These are phyloP conservation scores for Hippocampus barbouri DNA, from an alignment of 2,113 vertebrate species.

Conservation along the genomic window DNA sequence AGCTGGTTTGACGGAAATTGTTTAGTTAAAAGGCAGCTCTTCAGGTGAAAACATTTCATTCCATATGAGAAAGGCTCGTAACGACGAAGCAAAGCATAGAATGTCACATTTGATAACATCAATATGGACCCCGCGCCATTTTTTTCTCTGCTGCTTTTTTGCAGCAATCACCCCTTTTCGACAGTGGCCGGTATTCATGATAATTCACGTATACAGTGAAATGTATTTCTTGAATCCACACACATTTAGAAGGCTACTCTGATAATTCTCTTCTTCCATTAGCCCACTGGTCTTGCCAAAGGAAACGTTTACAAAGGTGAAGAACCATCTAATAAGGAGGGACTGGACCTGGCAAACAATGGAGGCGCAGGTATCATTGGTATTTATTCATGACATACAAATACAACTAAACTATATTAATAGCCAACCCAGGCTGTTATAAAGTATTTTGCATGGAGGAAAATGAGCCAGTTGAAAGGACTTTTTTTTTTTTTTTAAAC, in stretches of 20 bases:
- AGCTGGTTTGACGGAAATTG: no score
- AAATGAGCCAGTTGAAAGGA: neutral
- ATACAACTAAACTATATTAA: neutral
- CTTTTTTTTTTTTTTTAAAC: no score
- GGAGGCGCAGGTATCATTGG: slow-evolving; percentile 56
- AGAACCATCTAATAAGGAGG: slow-evolving; percentile 60
- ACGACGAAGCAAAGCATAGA: neutral
- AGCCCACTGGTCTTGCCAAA: slow-evolving; percentile 73
- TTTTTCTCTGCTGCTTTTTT: neutral
- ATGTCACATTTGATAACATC: neutral
- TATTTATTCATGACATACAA: neutral
- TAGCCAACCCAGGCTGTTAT: neutral
- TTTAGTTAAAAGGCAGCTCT: neutral
- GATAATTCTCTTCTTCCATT: slow-evolving; percentile 16
- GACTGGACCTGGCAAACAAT: slow-evolving; percentile 43
- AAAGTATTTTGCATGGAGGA: neutral
- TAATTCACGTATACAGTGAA: neutral
- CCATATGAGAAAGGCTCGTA: neutral
- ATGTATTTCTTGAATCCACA: neutral
- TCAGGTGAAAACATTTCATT: neutral
- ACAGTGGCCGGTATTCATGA: neutral
- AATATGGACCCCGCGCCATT: neutral
- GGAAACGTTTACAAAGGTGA: slow-evolving; percentile 61
- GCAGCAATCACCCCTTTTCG: neutral
- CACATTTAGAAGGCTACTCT: neutral